Evolutionary conservation across 2,888 invertebrate genomes (phyloP).

Genomic region (Pteria penguin): DNA sequence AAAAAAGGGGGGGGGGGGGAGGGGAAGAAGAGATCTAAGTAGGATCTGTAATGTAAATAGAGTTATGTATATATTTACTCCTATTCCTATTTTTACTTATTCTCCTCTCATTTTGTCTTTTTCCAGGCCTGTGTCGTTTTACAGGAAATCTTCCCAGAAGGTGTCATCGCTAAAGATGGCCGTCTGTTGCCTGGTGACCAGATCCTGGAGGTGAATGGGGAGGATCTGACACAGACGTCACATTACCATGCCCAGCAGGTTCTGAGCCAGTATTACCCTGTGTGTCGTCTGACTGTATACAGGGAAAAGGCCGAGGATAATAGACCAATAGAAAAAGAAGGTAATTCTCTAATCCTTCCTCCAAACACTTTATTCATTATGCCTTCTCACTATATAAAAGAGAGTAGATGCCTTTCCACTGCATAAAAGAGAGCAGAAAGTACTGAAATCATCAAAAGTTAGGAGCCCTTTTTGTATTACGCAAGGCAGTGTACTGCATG

Average conservation of each 20-base stretch:
- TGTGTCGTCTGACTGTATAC: constrained; percentile 80
- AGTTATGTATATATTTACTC: too few species aligned
- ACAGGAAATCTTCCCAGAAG: constrained; percentile 80
- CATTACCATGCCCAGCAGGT: constrained; percentile 77
- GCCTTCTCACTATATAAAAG: too few species aligned
- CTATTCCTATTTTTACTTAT: background rate
- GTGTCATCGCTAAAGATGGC: constrained; percentile 79
- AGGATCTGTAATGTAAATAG: too few species aligned
- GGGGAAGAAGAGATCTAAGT: background rate
- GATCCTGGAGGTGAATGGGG: constrained; percentile 80
- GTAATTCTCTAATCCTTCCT: too few species aligned
- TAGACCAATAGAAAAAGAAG: constrained; percentile 77
- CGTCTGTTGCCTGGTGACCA: constrained; percentile 81
- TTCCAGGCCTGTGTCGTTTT: constrained; percentile 81
- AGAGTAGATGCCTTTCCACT: too few species aligned
- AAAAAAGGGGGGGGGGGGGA: too few species aligned
- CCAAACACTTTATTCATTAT: too few species aligned
- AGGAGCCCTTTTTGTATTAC: too few species aligned
- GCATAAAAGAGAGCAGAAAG: too few species aligned
- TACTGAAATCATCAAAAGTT: too few species aligned
- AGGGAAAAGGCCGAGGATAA: constrained; percentile 79
- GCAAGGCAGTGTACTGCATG: too few species aligned
- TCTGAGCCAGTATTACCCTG: constrained; percentile 76
- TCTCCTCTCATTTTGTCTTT: background rate
- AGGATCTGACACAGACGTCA: constrained; percentile 77